Conservation (phyloP, 2,113 vertebrate species). For the Spermophilus dauricus region DNA sequence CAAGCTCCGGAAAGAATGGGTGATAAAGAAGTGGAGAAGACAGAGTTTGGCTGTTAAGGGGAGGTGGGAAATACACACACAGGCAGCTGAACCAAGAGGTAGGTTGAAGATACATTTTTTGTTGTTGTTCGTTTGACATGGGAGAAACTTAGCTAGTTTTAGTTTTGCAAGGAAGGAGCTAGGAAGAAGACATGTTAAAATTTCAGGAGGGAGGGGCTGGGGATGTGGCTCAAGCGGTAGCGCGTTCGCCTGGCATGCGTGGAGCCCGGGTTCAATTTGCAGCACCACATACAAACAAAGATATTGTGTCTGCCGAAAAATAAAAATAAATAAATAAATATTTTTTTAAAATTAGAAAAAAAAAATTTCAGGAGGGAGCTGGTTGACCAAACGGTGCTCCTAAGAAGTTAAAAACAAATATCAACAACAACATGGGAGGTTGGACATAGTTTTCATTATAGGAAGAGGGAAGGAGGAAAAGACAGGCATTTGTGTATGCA, state of each 20-base stretch:
- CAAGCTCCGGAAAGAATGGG: neutral
- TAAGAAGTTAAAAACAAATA: neutral
- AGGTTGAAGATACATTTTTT: too few species aligned
- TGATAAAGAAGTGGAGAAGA: neutral
- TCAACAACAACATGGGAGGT: neutral
- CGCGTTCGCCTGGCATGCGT: too few species aligned
- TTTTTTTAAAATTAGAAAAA: too few species aligned
- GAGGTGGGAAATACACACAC: neutral
- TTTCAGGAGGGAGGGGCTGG: neutral
- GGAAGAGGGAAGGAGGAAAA: too few species aligned
- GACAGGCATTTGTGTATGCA: too few species aligned
- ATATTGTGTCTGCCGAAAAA: too few species aligned
- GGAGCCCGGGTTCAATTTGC: too few species aligned
- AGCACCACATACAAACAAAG: too few species aligned
- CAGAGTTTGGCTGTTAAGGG: neutral
- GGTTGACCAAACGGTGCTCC: neutral
- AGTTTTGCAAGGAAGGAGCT: constrained; percentile 10
- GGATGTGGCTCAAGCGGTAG: too few species aligned
- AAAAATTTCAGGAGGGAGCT: neutral
- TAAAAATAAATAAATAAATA: too few species aligned
- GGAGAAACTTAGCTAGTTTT: neutral
- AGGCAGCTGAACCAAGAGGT: neutral
- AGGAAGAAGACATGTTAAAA: neutral
- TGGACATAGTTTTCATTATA: neutral
- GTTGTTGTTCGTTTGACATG: neutral